A percentile compares a stretch with the other conserved stretches of the same genome.
These are phyloP conservation scores for Nycticryphes semicollaris DNA, from an alignment of 2,113 vertebrate species.

Conservation along the genomic window DNA sequence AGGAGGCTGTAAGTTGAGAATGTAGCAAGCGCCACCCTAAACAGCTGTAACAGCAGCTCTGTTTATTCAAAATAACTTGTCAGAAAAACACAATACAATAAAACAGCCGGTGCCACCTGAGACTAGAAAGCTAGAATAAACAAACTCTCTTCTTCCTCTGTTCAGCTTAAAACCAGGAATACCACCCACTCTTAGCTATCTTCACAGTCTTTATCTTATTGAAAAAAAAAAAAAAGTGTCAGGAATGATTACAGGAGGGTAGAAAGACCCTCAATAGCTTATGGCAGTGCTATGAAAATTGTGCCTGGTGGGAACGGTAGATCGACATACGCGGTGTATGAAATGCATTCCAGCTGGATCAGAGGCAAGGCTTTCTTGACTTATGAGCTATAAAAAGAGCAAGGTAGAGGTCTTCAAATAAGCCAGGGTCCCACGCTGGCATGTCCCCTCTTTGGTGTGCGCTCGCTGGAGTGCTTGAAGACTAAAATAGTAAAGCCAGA, in stretches of 20 bases:
- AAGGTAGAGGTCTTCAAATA: background rate
- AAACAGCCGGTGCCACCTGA: background rate
- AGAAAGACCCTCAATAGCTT: slow-evolving; percentile 52
- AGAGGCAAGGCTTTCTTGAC: slow-evolving; percentile 9
- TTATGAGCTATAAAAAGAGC: background rate
- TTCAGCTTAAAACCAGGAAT: slow-evolving; percentile 19
- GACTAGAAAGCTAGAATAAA: background rate
- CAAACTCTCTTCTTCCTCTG: background rate
- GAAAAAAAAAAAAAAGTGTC: slow-evolving; percentile 45
- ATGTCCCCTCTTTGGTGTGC: background rate
- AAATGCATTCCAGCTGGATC: slow-evolving; percentile 41
- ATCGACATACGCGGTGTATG: fast-evolving
- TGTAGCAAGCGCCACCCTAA: slow-evolving; percentile 34
- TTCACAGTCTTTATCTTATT: slow-evolving; percentile 30
- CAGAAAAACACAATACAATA: slow-evolving; percentile 23
- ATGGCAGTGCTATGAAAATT: slow-evolving; percentile 47
- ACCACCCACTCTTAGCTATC: slow-evolving; percentile 33
- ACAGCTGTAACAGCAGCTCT: slow-evolving; percentile 22
- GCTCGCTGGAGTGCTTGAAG: background rate
- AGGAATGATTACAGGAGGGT: slow-evolving; percentile 40
- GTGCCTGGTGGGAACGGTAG: slow-evolving; percentile 33
- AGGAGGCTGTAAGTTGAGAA: slow-evolving; percentile 33
- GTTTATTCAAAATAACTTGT: slow-evolving; percentile 55
- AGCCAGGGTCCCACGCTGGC: background rate
- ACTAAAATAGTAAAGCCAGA: background rate